phyloP scores from a whole-genome alignment of 1,140 invertebrate genomes.

The Gryon sp. region DNA sequence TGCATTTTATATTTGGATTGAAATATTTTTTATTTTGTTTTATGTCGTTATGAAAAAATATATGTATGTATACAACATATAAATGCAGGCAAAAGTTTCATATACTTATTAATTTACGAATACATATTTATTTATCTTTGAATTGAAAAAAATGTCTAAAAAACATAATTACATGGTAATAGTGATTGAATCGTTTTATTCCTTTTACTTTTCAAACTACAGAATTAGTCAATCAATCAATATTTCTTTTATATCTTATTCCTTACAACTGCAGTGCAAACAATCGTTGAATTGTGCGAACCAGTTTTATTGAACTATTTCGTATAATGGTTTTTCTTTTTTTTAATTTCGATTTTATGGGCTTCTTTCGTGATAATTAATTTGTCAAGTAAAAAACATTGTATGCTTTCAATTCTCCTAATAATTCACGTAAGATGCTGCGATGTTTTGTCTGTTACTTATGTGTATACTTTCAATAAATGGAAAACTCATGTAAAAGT shows the following conservation, averaged over 20 bases:
- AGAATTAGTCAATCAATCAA: slow-evolving; percentile 63
- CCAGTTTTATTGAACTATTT: slow-evolving; percentile 43
- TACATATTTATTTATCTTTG: too few relatives aligned
- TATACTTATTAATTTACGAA: too few relatives aligned
- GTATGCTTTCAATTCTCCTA: slow-evolving; percentile 44
- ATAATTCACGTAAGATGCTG: slow-evolving; percentile 53
- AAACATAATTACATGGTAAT: too few relatives aligned
- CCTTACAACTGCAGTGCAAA: slow-evolving; percentile 30
- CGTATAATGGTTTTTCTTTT: slow-evolving; percentile 15
- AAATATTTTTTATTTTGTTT: too few relatives aligned
- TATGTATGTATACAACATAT: too few relatives aligned
- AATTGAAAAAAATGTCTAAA: not conserved
- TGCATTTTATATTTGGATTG: too few relatives aligned
- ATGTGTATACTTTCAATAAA: slow-evolving; percentile 69
- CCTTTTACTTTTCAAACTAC: too few relatives aligned
- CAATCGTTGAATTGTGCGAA: slow-evolving; percentile 51
- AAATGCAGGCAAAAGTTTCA: too few relatives aligned
- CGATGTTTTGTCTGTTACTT: slow-evolving; percentile 47
- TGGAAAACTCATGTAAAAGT: slow-evolving; percentile 70
- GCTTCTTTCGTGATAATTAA: slow-evolving; percentile 49
- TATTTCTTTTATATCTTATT: slow-evolving; percentile 46
- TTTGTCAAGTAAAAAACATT: slow-evolving; percentile 64
- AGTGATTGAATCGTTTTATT: too few relatives aligned
- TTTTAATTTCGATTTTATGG: slow-evolving; percentile 5
- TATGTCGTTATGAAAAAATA: too few relatives aligned